Base-by-base conservation (phyloP, 2,797 vertebrate species). In the Phoeniculus purpureus region DNA sequence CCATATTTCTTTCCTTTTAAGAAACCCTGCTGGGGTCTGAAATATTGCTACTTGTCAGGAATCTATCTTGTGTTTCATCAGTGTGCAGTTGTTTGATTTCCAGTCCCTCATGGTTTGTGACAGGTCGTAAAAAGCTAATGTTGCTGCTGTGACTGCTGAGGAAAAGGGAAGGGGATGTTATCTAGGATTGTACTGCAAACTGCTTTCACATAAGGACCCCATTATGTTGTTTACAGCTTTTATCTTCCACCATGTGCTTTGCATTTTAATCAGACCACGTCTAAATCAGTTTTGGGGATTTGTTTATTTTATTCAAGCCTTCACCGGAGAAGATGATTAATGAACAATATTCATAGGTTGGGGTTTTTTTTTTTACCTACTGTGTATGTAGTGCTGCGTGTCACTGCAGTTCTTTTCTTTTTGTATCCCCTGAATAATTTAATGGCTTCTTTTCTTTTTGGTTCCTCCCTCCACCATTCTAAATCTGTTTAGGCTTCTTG, bases 61-160 rank as follows among this genome's bases (percentile, higher is more conserved):
- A 58, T 72, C 79, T 85, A 9, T 85, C 72, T 94, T 91, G 51
- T 81, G 50, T 68, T 94, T 82, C 75, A 91, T 94, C 73, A 76
- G 27, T 0, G 3, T 79, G 70, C 54, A 64, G 70, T 77, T 60
- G 40, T 79, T 88, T 85, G 80, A 72, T 94, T 95, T 93, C 90
- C 73, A 45, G 66, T 93, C 59, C 70, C 61, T 95, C 40, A 6
- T 81, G 55, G 56, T 87, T 95, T 84, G 81, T 93, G 86, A 89
- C 85, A 67, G 73, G 31, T 92, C 1, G 1, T 83, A 81, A 83
- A 82, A 81, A 89, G 68, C 34, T 43, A 52, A 70, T 73, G 62
- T 60, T 84, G 50, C 43, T 71, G 47, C 54, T 75, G 15, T 71
- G 54, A 10, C 78, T 68, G 72, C 48, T 74, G 58, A 56, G 26